A percentile compares a stretch with the other conserved stretches of the same genome.
These are phyloP conservation scores for Galbula dea DNA, from an alignment of 2,113 vertebrate genomes.

Conservation along the genomic window DNA sequence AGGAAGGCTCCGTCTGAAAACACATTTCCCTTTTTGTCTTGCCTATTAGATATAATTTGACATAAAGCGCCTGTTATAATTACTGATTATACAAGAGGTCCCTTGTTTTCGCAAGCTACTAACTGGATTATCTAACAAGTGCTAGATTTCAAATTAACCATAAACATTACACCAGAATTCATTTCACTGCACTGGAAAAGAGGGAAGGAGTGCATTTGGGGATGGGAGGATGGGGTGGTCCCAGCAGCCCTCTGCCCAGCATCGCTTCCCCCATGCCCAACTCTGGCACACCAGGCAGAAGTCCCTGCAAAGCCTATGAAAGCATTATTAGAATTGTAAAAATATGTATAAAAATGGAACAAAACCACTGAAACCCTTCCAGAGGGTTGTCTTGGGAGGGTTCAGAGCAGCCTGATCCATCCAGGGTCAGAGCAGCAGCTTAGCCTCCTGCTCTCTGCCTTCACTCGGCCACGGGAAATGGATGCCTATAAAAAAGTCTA, in stretches of 20 bases:
- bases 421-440: not conserved
- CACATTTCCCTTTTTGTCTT: constrained; percentile 45
- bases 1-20: not conserved
- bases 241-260: not conserved
- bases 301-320: not conserved
- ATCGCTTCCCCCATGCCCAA: accelerated
- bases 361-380: not conserved
- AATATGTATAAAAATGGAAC: not conserved
- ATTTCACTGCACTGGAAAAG: constrained; percentile 33
- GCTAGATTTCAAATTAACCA: constrained; percentile 70
- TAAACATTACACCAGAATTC: constrained; percentile 50
- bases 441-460: not conserved
- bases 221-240: not conserved
- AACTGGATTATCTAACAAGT: constrained; percentile 71
- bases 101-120: constrained; percentile 64
- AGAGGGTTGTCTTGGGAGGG: not conserved
- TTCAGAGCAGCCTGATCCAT: accelerated
- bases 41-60: constrained; percentile 54
- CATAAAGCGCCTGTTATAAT: constrained; percentile 65
- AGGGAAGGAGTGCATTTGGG: not conserved
- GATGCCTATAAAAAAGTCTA: not conserved
- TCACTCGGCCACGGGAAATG: not conserved
- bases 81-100: not conserved
- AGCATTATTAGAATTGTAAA: not conserved
- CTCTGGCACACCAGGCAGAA: not conserved